Percentiles rank a stretch among this genome's conserved stretches.
phyloP scores from a whole-genome alignment of 1,140 invertebrate species.

The Gryllus bimaculatus region DNA sequence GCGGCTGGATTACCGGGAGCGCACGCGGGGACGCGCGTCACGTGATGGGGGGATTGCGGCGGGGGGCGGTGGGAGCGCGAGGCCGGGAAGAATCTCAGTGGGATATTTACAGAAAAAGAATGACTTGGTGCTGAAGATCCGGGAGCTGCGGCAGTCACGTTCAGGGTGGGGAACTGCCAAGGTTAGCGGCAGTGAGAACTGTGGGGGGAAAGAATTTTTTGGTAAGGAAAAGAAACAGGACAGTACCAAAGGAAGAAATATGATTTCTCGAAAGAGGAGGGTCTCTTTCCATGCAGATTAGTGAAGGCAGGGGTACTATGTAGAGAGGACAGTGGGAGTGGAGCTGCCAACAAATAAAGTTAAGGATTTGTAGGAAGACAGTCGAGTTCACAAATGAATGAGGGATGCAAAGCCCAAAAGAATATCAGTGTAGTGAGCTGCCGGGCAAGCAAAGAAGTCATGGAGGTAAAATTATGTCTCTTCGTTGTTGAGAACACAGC shows the following conservation, averaged over 20 bases:
- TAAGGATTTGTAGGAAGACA: not conserved
- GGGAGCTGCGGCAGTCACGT: not conserved
- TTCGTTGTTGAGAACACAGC: too few species aligned
- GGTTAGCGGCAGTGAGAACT: not conserved
- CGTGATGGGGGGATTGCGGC: too few species aligned
- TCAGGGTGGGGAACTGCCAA: not conserved
- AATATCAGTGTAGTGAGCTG: too few species aligned
- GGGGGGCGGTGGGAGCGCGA: not conserved
- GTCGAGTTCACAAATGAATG: not conserved
- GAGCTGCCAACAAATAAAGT: not conserved
- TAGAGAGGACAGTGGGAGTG: not conserved
- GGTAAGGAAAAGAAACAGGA: not conserved
- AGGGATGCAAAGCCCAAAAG: not conserved
- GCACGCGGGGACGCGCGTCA: too few species aligned
- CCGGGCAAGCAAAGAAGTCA: too few species aligned
- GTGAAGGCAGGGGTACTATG: not conserved
- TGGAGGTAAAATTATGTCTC: too few species aligned
- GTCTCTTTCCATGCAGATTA: not conserved
- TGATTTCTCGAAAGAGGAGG: not conserved
- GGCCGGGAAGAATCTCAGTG: not conserved
- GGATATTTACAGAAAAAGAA: too few species aligned
- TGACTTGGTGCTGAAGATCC: not conserved
- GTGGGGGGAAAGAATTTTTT: too few species aligned
- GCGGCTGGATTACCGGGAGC: too few species aligned
- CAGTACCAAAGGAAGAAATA: not conserved